phyloP scores from a whole-genome alignment of 2,888 invertebrate genomes.

The Caenorhabditis drosophilae region DNA sequence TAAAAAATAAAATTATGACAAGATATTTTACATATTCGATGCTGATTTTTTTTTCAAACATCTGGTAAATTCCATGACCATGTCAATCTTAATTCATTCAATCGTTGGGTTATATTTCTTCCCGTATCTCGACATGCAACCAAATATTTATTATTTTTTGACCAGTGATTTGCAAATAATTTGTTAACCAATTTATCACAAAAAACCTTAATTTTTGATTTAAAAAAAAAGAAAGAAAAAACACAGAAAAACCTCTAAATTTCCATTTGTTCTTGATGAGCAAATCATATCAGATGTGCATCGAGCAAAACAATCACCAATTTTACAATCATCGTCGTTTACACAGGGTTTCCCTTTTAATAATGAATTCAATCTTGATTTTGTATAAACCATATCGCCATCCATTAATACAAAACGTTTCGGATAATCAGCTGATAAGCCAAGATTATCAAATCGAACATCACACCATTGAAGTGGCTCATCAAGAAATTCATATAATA shows the following conservation, averaged over 20 bases:
- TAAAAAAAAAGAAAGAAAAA: neutral
- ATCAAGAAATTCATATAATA: conserved; percentile 69
- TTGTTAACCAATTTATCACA: conserved; percentile 66
- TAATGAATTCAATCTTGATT: conserved; percentile 57
- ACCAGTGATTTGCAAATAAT: conserved; percentile 67
- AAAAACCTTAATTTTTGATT: conserved; percentile 54
- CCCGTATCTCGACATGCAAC: conserved; percentile 63
- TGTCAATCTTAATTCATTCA: conserved; percentile 63
- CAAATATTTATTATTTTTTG: conserved; percentile 67
- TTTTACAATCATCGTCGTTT: conserved; percentile 65
- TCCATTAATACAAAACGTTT: conserved; percentile 68
- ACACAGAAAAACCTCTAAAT: conserved; percentile 61
- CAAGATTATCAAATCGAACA: conserved; percentile 70
- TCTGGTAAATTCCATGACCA: conserved; percentile 68
- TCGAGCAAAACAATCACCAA: conserved; percentile 56
- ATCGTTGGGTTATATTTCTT: conserved; percentile 56
- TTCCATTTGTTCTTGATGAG: conserved; percentile 62
- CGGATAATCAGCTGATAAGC: conserved; percentile 66
- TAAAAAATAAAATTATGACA: too few species aligned
- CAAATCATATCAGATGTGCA: conserved; percentile 59
- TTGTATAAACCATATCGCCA: conserved; percentile 67
- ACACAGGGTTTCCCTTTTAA: conserved; percentile 54
- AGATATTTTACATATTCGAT: too few species aligned
- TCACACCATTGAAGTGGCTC: conserved; percentile 72
- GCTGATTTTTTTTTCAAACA: too few species aligned